These are phyloP conservation scores for Synanthedon myopaeformis DNA, from an alignment of 2,888 invertebrate genomes.

Conservation along the genomic window DNA sequence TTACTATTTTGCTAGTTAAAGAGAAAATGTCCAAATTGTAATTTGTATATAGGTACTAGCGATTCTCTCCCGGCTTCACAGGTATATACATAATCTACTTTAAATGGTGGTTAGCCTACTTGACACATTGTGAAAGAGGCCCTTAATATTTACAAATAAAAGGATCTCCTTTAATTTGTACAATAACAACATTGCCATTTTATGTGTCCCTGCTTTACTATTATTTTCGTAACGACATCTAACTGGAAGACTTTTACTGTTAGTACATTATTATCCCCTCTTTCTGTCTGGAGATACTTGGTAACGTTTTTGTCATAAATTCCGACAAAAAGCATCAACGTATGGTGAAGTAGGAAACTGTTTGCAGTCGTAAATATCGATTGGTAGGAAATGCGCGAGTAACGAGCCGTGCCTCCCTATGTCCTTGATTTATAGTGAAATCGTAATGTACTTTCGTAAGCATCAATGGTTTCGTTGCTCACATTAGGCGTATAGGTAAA, in stretches of 20 bases:
- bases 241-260: background rate
- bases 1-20: no score
- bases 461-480: no score
- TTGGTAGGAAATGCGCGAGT: constrained; percentile 1
- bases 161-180: background rate
- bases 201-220: background rate
- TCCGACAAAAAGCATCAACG: background rate
- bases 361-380: constrained; percentile 2
- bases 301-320: background rate
- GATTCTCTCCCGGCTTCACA: no score
- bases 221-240: background rate
- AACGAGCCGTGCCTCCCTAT: constrained; percentile 1
- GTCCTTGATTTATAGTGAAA: constrained; percentile 1
- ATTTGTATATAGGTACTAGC: no score
- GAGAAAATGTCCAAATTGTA: no score
- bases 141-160: background rate
- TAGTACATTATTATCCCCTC: background rate
- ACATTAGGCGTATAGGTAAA: no score
- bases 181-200: background rate
- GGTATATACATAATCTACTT: no score
- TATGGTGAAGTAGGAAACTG: background rate
- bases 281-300: background rate
- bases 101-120: no score
- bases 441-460: background rate
- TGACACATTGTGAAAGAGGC: no score